A percentile compares a stretch with the other conserved stretches of the same genome.
Conservation (phyloP, 1,140 invertebrate genomes). For the Frieseomelitta varia region DNA sequence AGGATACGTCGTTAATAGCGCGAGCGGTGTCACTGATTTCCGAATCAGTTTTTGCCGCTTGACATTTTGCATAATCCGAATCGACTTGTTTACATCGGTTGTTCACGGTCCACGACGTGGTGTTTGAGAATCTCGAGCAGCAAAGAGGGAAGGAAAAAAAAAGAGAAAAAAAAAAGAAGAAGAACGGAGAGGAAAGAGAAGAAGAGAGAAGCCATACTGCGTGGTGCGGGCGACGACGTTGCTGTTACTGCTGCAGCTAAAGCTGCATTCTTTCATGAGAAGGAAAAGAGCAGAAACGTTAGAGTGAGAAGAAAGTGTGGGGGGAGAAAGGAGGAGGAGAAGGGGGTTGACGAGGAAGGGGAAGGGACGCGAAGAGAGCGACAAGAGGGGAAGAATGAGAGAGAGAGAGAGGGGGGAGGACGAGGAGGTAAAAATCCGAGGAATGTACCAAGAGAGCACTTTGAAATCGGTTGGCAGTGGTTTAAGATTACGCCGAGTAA, state of each 20-base stretch:
- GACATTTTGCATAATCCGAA: conserved; percentile 30
- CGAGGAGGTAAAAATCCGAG: conserved; percentile 32
- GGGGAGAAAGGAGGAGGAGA: conserved; percentile 5
- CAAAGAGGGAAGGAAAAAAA: background rate
- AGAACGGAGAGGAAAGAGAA: background rate
- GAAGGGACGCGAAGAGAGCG: background rate
- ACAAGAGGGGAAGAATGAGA: background rate
- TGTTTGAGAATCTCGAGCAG: background rate
- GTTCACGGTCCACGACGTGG: background rate
- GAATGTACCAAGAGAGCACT: conserved; percentile 49
- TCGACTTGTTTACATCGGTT: conserved; percentile 38
- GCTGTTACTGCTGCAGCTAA: conserved; percentile 33
- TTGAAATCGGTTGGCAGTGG: conserved; percentile 42
- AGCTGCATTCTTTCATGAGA: conserved; percentile 37
- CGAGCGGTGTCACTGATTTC: background rate
- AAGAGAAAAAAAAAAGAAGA: background rate
- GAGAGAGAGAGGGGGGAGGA: background rate
- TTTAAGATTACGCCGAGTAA: conserved; percentile 54
- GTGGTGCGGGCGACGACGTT: background rate
- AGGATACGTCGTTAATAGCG: background rate
- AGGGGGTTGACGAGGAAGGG: background rate
- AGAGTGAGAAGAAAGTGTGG: background rate
- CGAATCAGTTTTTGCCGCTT: background rate
- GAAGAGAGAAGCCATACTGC: conserved; percentile 29
- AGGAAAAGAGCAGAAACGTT: conserved; percentile 17